A percentile compares a stretch with the other conserved stretches of the same genome.
phyloP scores from a whole-genome alignment of 2,113 vertebrate species.

The Hydropotes inermis region DNA sequence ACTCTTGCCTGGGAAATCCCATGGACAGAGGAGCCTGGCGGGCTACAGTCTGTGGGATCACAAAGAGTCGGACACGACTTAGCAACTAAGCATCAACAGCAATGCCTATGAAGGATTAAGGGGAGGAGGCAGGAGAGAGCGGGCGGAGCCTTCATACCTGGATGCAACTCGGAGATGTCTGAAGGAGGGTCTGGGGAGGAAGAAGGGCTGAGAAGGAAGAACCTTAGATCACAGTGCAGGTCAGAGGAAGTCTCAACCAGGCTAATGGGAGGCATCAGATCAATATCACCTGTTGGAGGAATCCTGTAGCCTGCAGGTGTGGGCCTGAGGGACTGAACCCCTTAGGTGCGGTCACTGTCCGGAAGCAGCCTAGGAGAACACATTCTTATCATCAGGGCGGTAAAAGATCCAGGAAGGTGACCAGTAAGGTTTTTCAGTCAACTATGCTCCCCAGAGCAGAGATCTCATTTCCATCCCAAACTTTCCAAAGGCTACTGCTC shows the following conservation, averaged over 20 bases:
- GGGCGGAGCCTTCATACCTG: not conserved
- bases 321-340: no score
- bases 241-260: not conserved
- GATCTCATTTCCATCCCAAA: no score
- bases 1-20: not conserved
- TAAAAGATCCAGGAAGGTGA: not conserved
- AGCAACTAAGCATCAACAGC: not conserved
- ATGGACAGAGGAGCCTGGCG: not conserved
- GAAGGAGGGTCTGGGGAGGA: not conserved
- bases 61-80: fast-evolving
- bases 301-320: not conserved
- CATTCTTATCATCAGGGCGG: fast-evolving
- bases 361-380: not conserved
- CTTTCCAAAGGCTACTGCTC: not conserved
- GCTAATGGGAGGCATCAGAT: not conserved
- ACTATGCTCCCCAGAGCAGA: not conserved
- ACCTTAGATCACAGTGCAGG: not conserved
- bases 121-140: not conserved
- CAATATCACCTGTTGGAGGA: not conserved
- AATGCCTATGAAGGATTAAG: not conserved
- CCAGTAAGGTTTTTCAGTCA: not conserved
- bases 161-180: fast-evolving
- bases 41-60: not conserved
- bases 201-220: not conserved
- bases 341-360: no score